Percentiles rank a stretch among this genome's conserved stretches.
Evolutionary conservation across 2,113 vertebrate genomes (phyloP).

Genomic region (Gambusia holbrooki): DNA sequence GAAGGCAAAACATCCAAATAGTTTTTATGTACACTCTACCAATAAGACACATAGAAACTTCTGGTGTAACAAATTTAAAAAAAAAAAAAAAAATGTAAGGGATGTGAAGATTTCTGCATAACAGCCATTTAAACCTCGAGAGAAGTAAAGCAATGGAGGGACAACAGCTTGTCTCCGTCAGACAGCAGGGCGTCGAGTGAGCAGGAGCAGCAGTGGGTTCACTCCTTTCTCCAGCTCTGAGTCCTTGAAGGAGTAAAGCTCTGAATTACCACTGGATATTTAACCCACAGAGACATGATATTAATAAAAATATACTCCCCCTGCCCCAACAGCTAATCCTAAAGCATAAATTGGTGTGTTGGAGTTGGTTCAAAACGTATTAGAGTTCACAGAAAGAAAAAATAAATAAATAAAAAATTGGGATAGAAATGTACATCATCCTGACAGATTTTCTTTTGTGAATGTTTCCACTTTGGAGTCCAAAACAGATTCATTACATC

Average conservation of each 20-base stretch:
- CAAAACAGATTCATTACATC: background rate
- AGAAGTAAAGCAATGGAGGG: slow-evolving; percentile 52
- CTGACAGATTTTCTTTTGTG: background rate
- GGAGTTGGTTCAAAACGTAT: background rate
- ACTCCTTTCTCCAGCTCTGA: slow-evolving; percentile 42
- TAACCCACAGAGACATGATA: slow-evolving; percentile 22
- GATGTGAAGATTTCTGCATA: too few species aligned
- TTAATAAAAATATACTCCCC: slow-evolving; percentile 5
- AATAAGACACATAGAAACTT: too few species aligned
- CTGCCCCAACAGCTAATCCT: background rate
- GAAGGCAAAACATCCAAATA: too few species aligned
- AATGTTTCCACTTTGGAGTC: background rate
- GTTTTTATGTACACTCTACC: too few species aligned
- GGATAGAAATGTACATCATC: background rate
- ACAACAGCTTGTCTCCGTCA: slow-evolving; percentile 55
- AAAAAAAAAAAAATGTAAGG: too few species aligned
- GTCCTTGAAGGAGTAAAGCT: slow-evolving; percentile 30
- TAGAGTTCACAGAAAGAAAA: background rate
- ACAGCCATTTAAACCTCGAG: slow-evolving; percentile 16
- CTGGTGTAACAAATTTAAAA: too few species aligned
- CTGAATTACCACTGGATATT: slow-evolving; percentile 46
- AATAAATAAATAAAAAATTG: background rate
- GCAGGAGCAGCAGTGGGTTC: slow-evolving; percentile 60
- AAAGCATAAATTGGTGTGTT: background rate
- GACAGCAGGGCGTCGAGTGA: slow-evolving; percentile 74